Conservation (phyloP, 2,797 vertebrate genomes). For the Siniperca undulata region DNA sequence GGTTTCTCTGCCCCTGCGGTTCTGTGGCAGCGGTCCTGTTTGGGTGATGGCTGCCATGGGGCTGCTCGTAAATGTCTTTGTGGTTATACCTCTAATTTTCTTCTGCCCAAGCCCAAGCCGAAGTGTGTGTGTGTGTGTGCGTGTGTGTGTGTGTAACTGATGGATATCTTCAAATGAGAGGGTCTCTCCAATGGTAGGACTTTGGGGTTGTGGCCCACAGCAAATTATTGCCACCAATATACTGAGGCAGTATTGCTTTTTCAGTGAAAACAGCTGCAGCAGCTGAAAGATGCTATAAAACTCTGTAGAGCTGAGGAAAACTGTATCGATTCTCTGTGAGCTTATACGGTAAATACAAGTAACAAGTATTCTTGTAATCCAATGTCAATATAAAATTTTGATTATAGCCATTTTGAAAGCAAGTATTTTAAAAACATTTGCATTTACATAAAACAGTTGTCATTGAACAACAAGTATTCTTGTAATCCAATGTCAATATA, state of each 20-base stretch:
- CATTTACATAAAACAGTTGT: neutral
- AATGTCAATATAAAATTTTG: too few relatives aligned
- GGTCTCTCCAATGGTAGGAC: conserved; percentile 44
- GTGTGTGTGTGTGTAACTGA: conserved; percentile 39
- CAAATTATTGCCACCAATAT: conserved; percentile 42
- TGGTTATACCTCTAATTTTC: conserved; percentile 63
- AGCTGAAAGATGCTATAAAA: neutral
- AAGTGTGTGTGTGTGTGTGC: conserved; percentile 35
- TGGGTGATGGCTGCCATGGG: conserved; percentile 69
- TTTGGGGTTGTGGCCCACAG: conserved; percentile 46
- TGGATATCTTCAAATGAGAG: conserved; percentile 64
- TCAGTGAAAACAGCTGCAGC: conserved; percentile 28
- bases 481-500: neutral
- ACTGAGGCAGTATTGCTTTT: conserved; percentile 30
- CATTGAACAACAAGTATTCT: neutral
- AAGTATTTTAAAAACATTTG: neutral
- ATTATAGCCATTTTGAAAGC: neutral
- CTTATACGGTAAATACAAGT: neutral
- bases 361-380: neutral
- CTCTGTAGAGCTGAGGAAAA: neutral
- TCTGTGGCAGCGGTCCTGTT: conserved; percentile 61
- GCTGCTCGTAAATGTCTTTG: conserved; percentile 69
- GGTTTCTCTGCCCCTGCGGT: conserved; percentile 71
- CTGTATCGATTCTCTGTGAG: neutral
- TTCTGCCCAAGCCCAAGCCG: conserved; percentile 46